phyloP scores from a whole-genome alignment of 2,888 invertebrate species.

The Shargacucullia verbasci region DNA sequence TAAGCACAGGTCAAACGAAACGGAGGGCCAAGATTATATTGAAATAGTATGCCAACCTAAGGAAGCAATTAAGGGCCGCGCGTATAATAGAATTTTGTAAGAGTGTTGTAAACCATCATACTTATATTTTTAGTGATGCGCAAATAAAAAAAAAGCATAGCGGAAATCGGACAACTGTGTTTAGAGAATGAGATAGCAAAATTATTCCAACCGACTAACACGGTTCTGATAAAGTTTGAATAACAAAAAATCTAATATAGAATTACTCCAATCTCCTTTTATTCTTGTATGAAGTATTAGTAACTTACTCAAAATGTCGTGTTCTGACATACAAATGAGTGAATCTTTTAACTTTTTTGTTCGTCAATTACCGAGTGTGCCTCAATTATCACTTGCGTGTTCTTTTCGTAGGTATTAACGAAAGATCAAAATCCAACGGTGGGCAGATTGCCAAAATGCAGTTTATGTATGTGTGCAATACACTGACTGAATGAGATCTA shows the following conservation, averaged over 20 bases:
- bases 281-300: conserved; percentile 17
- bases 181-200: not conserved
- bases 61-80: no score
- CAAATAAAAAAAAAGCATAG: no score
- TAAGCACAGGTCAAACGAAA: conserved; percentile 1
- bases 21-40: no score
- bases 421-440: conserved; percentile 68
- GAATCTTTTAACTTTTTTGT: conserved; percentile 40
- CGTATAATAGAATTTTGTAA: no score
- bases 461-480: conserved; percentile 46
- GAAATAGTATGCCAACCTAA: no score
- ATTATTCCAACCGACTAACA: not conserved
- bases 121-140: no score
- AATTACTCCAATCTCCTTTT: conserved; percentile 1
- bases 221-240: not conserved
- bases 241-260: conserved; percentile 8
- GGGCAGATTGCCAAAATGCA: conserved; percentile 73
- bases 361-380: conserved; percentile 48
- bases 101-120: no score
- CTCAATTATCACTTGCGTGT: conserved; percentile 71
- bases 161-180: no score
- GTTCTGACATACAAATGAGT: conserved; percentile 36
- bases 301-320: conserved; percentile 30
- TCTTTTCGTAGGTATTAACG: conserved; percentile 61
- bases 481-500: conserved; percentile 41